Evolutionary conservation across 2,113 vertebrate genomes (phyloP).

Genomic region (Scalopus aquaticus): DNA sequence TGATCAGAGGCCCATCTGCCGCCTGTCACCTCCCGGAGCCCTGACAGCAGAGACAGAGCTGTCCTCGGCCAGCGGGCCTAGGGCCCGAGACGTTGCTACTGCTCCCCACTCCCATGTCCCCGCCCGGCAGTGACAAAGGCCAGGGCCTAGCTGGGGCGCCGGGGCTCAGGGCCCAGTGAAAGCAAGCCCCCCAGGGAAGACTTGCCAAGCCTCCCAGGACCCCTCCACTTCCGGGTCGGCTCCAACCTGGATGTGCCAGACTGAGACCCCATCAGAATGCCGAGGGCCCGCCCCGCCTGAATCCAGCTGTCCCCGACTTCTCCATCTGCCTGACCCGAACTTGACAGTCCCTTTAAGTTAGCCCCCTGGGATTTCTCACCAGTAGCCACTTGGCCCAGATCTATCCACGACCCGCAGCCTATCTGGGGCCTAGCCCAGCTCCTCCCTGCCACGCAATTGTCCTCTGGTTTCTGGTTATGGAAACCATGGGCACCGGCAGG

Average conservation of each 20-base stretch:
- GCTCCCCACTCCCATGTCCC: not conserved
- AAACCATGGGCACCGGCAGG: no score
- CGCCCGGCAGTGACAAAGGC: not conserved
- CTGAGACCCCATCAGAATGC: not conserved
- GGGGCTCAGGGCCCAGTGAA: not conserved
- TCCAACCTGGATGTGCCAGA: not conserved
- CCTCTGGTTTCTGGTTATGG: no score
- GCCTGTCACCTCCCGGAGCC: conserved; percentile 83
- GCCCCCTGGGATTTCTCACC: not conserved
- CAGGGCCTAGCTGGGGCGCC: not conserved
- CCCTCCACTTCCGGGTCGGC: not conserved
- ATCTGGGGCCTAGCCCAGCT: not conserved
- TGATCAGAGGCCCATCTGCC: conserved; percentile 93
- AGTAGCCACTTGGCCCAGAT: not conserved
- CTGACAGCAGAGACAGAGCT: conserved; percentile 89
- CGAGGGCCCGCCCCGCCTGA: not conserved
- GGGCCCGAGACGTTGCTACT: conserved; percentile 77
- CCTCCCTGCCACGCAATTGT: no score
- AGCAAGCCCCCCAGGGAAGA: not conserved
- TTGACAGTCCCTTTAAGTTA: rapidly evolving
- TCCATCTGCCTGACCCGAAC: not conserved
- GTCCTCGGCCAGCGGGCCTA: conserved; percentile 70
- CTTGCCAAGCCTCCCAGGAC: not conserved
- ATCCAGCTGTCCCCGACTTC: not conserved
- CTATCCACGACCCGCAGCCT: not conserved